Conservation (phyloP, 2,797 vertebrate genomes). For the Pachyuromys duprasi region DNA sequence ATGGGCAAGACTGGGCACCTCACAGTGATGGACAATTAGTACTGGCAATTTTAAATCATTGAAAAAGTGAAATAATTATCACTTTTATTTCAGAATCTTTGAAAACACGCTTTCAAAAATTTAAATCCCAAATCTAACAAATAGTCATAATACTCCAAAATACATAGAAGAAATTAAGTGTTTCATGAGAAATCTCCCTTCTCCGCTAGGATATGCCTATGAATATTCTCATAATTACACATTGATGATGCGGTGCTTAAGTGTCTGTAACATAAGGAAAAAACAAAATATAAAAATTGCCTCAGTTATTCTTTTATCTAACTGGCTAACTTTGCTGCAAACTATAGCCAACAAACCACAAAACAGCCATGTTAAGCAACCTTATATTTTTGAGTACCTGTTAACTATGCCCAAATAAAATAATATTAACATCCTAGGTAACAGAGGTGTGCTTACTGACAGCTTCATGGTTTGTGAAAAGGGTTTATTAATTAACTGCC, state of each 20-base stretch:
- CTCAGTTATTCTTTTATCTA: not conserved
- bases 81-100: constrained; percentile 1
- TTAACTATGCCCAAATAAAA: constrained; percentile 43
- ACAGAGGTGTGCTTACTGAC: not conserved
- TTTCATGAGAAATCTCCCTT: not conserved
- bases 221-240: not conserved
- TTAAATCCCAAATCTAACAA: not conserved
- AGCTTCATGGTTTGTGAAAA: not conserved
- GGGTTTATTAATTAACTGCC: not conserved
- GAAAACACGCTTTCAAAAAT: constrained; percentile 46
- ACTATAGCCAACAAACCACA: not conserved
- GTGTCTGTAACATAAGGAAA: not conserved
- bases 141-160: constrained; percentile 1
- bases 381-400: not conserved
- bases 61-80: not conserved
- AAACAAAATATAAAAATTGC: not conserved
- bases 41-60: not conserved
- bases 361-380: not conserved
- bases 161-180: not conserved
- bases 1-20: not conserved
- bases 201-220: not conserved
- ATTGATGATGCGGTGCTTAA: constrained; percentile 7
- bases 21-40: not conserved
- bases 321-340: not conserved
- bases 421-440: not conserved